A percentile compares a stretch with the other conserved stretches of the same genome.
Conservation (phyloP, 2,113 vertebrate species). For the Solea solea region DNA sequence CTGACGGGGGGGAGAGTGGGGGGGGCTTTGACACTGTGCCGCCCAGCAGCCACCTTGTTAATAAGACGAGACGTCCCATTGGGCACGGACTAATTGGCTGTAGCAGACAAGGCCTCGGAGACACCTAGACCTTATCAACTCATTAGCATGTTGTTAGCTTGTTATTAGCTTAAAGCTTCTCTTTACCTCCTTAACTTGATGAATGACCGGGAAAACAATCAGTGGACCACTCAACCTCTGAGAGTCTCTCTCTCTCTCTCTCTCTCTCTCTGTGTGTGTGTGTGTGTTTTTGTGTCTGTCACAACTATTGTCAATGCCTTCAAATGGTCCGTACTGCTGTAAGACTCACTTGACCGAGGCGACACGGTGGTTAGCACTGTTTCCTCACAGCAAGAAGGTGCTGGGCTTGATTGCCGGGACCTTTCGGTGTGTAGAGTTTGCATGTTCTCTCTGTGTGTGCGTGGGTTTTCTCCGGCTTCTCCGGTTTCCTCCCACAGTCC, state of each 20-base stretch:
- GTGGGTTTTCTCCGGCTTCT: too few relatives aligned
- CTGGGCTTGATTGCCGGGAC: too few relatives aligned
- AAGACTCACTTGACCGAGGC: neutral
- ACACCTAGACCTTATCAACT: constrained; percentile 38
- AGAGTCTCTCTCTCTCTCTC: neutral
- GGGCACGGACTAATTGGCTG: constrained; percentile 49
- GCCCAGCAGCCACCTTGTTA: constrained; percentile 31
- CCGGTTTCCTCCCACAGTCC: too few relatives aligned
- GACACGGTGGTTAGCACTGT: too few relatives aligned
- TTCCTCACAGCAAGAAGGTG: too few relatives aligned
- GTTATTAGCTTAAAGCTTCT: constrained; percentile 37
- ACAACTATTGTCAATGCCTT: neutral
- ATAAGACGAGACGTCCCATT: constrained; percentile 28
- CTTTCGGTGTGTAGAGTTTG: too few relatives aligned
- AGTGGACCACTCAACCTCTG: neutral
- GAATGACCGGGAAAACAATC: constrained; percentile 27
- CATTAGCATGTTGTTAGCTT: constrained; percentile 53
- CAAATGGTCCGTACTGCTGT: neutral
- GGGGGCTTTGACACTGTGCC: constrained; percentile 11
- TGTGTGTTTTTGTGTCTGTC: neutral
- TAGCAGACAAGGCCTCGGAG: constrained; percentile 35
- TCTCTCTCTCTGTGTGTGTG: neutral
- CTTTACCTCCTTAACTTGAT: constrained; percentile 17
- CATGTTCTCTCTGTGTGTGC: too few relatives aligned
- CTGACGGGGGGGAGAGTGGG: neutral